phyloP scores from a whole-genome alignment of 2,113 vertebrate species.

The Jacana jacana region DNA sequence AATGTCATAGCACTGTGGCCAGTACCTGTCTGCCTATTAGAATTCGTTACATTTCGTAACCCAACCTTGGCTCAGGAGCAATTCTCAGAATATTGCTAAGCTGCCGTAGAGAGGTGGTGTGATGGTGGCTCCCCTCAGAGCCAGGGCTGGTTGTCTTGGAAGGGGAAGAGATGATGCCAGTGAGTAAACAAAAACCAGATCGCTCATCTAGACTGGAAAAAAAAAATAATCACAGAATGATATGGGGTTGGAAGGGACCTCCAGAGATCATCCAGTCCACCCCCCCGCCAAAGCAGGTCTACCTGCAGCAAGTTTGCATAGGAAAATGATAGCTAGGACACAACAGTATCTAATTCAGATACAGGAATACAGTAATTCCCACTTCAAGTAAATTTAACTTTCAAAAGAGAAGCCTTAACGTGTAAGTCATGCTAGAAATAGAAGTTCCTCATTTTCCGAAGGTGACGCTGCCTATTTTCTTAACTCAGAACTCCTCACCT shows the following conservation, averaged over 20 bases:
- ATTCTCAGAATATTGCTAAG: background rate
- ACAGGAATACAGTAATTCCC: background rate
- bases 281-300: too few relatives aligned
- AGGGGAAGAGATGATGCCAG: background rate
- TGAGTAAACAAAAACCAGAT: background rate
- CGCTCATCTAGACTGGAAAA: background rate
- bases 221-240: background rate
- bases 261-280: too few relatives aligned
- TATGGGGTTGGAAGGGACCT: too few relatives aligned
- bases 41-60: background rate
- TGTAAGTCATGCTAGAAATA: background rate
- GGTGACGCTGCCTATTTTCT: background rate
- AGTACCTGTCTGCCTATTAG: background rate
- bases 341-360: background rate
- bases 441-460: background rate
- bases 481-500: background rate
- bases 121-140: background rate
- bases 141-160: background rate
- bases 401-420: background rate
- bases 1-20: background rate
- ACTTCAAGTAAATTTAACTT: background rate
- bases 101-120: background rate
- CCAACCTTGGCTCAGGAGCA: background rate
- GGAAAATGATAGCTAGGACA: background rate
- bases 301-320: too few relatives aligned